These are phyloP conservation scores for Enteromius treurensis DNA, from an alignment of 2,797 vertebrate genomes.

Conservation along the genomic window DNA sequence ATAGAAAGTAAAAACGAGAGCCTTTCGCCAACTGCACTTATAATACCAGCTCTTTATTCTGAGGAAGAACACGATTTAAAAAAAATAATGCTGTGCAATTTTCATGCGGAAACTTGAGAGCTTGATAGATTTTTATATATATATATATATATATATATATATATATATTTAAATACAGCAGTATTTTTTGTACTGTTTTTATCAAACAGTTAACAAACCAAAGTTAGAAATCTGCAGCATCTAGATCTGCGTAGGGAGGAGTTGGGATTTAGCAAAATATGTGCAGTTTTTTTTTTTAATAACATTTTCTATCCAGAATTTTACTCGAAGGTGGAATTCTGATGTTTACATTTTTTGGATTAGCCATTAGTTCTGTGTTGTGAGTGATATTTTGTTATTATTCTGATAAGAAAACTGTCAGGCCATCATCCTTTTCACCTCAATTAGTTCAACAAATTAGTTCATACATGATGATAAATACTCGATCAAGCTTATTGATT, in stretches of 20 bases:
- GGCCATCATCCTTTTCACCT: conserved; percentile 62
- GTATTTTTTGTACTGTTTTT: conserved; percentile 59
- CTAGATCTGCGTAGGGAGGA: conserved; percentile 37
- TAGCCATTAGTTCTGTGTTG: conserved; percentile 58
- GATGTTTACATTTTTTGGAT: conserved; percentile 63
- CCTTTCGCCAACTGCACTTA: conserved; percentile 35
- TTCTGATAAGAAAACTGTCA: conserved; percentile 59
- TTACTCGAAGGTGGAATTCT: conserved; percentile 50
- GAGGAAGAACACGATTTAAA: conserved; percentile 37
- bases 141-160: too few species aligned
- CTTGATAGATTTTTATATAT: conserved; percentile 14
- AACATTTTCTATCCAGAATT: conserved; percentile 60
- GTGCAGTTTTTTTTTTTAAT: conserved; percentile 30
- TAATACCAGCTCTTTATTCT: conserved; percentile 53
- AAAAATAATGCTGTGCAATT: conserved; percentile 54
- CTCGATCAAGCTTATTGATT: conserved; percentile 23
- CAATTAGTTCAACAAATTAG: conserved; percentile 56
- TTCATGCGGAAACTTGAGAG: conserved; percentile 50
- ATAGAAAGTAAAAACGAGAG: conserved; percentile 16
- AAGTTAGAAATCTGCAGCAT: conserved; percentile 46
- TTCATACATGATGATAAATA: conserved; percentile 46
- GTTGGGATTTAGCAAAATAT: conserved; percentile 28
- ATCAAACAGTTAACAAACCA: conserved; percentile 46
- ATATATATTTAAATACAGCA: conserved; percentile 47
- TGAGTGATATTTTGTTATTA: conserved; percentile 52